These are phyloP conservation scores for Notolabrus celidotus DNA, from an alignment of 2,797 vertebrate genomes.

Conservation along the genomic window DNA sequence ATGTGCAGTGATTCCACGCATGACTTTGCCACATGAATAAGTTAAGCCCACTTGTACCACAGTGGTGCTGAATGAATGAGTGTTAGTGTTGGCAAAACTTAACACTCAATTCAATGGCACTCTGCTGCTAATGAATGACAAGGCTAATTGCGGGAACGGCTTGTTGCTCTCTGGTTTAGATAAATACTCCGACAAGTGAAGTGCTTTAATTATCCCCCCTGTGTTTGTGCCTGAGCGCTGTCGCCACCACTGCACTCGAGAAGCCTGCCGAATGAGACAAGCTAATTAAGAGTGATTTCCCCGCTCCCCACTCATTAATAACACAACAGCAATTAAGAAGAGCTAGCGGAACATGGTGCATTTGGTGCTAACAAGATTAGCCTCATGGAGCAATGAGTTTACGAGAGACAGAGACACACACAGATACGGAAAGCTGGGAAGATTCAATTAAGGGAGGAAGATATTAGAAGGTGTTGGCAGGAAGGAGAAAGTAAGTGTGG, in stretches of 20 bases:
- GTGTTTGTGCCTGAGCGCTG: constrained; percentile 77
- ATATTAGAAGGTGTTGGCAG: constrained; percentile 55
- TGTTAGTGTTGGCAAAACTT: constrained; percentile 87
- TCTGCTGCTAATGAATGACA: constrained; percentile 85
- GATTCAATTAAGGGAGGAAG: constrained; percentile 44
- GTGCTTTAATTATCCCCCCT: constrained; percentile 95
- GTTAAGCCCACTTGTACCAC: constrained; percentile 45
- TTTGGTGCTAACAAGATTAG: constrained; percentile 90
- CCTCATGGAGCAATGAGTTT: constrained; percentile 81
- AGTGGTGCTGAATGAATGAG: constrained; percentile 40
- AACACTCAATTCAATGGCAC: constrained; percentile 89
- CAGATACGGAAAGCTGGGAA: constrained; percentile 15
- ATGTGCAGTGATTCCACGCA: constrained; percentile 17
- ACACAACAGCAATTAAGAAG: constrained; percentile 96
- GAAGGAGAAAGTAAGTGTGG: constrained; percentile 28
- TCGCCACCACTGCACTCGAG: constrained; percentile 86
- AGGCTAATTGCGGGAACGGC: constrained; percentile 90
- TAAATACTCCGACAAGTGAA: constrained; percentile 96
- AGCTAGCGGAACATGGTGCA: constrained; percentile 90
- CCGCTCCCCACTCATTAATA: constrained; percentile 96
- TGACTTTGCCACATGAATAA: constrained; percentile 21
- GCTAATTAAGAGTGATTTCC: constrained; percentile 98
- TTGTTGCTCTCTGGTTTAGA: constrained; percentile 93
- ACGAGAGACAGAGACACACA: constrained; percentile 22
- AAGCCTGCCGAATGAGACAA: constrained; percentile 95